Evolutionary conservation across 2,888 invertebrate species (phyloP), one percentile per base, ranked within the genome.

Genomic region (Apamea crenata): DNA sequence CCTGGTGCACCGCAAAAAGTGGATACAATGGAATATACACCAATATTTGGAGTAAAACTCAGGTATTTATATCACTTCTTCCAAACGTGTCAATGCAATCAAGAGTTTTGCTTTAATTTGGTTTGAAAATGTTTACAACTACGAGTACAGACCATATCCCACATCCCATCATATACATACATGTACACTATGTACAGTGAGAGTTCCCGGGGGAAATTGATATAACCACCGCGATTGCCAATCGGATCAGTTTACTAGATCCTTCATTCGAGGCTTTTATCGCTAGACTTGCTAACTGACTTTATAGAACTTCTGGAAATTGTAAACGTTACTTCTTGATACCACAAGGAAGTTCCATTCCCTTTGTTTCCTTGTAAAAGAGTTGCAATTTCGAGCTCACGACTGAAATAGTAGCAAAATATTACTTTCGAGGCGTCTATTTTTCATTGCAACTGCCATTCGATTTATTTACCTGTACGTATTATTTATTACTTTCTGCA

Each of bases 351-450:
- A 59, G 47, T 86, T 89, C 84, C 78, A 84, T 85, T 80, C 72
- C 63, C 78, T 84, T 78, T 88, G 85, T 86, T 87, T 87, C 84
- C 74, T 80, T 77, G 87, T 87, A 80, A 90, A 87, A 81, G 87
- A 90, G 90, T 91, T 89, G 88, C 89, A 89, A 91, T 90, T 91
- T 84, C 77, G 69, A 88, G 83, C 85, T 89, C 86, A 80, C 81
- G 77, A 83, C 88, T 86, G 87, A 90, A 92, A 91, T 88, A 89
- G 87, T 77, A 88, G 81, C 89, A 89, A 92, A 92, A 91, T 92
- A 92, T 92, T 91, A 92, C 89, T 91, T 91, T 87, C 79, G 80
- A 88, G 86, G 84, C 87, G 85, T 87, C 87, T 86, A 85, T 87
- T 89, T 84, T 88, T 92, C 89, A 91, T 88, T 89, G 90, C 88